Evolutionary conservation across 2,113 vertebrate species (phyloP).

Genomic region (Zosterops hypoxanthus): DNA sequence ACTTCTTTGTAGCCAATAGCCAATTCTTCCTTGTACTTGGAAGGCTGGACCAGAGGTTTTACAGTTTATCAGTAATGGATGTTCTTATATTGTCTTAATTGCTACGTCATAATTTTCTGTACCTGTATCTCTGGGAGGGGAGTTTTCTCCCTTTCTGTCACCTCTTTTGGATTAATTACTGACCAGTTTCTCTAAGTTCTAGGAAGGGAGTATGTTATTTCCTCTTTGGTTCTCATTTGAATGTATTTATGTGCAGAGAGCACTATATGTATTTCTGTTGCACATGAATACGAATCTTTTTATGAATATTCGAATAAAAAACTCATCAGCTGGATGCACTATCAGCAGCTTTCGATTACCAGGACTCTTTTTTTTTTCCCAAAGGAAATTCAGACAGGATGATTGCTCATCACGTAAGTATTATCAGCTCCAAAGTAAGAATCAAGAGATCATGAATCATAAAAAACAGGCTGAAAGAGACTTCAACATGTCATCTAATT

Average conservation of each 20-base stretch:
- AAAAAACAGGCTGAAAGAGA: background rate
- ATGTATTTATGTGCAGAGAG: background rate
- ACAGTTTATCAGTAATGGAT: slow-evolving; percentile 27
- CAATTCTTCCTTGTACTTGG: slow-evolving; percentile 23
- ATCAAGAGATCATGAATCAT: slow-evolving; percentile 1
- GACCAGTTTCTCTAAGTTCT: background rate
- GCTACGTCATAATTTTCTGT: slow-evolving; percentile 28
- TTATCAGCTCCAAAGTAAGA: background rate
- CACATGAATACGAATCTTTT: background rate
- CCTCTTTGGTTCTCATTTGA: background rate
- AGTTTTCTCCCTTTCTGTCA: background rate
- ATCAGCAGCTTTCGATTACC: background rate
- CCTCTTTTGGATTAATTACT: background rate
- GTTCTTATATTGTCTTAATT: slow-evolving; percentile 21
- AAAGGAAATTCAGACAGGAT: background rate
- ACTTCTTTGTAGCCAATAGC: background rate
- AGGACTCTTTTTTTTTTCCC: background rate
- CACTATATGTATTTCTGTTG: background rate
- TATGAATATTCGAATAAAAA: background rate
- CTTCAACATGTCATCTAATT: background rate
- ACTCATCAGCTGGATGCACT: background rate
- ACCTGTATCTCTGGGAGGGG: background rate
- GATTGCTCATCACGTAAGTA: background rate
- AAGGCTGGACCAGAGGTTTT: slow-evolving; percentile 11
- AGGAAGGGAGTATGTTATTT: background rate